Evolutionary conservation across 2,888 invertebrate species (phyloP).

Genomic region (Incurvaria masculella): DNA sequence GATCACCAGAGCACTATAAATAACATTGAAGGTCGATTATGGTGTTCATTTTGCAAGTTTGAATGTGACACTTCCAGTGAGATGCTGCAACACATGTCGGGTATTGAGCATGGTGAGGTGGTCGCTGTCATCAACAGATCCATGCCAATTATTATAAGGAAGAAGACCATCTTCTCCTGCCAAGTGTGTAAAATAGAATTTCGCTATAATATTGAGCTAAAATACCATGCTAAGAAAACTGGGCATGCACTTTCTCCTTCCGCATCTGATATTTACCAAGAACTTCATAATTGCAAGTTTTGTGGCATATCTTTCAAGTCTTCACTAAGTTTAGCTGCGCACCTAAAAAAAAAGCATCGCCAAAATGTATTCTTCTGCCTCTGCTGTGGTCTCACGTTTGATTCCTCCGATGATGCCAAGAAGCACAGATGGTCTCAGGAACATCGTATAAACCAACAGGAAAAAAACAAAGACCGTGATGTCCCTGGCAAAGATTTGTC

Average conservation of each 20-base stretch:
- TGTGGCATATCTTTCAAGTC: constrained; percentile 62
- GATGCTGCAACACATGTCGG: constrained; percentile 67
- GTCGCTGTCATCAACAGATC: constrained; percentile 74
- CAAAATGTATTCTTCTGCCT: constrained; percentile 63
- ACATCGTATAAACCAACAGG: constrained; percentile 60
- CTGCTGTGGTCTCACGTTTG: constrained; percentile 63
- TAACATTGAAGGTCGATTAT: constrained; percentile 58
- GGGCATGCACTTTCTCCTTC: constrained; percentile 50
- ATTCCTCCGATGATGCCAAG: constrained; percentile 58
- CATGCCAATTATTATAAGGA: constrained; percentile 74
- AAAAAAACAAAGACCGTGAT: constrained; percentile 35
- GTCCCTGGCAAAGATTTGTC: constrained; percentile 32
- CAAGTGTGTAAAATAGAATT: constrained; percentile 65
- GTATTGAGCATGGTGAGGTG: constrained; percentile 67
- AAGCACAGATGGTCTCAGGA: constrained; percentile 62
- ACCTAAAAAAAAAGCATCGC: constrained; percentile 60
- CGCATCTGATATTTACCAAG: constrained; percentile 64
- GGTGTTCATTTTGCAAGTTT: constrained; percentile 73
- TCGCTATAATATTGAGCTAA: constrained; percentile 71
- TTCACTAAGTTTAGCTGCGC: constrained; percentile 63
- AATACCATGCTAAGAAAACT: constrained; percentile 54
- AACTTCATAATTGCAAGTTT: constrained; percentile 56
- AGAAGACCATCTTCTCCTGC: constrained; percentile 63
- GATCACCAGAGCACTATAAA: constrained; percentile 54
- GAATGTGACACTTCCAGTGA: constrained; percentile 59